These are phyloP conservation scores for Protophormia terraenovae DNA, from an alignment of 2,888 invertebrate species.

Conservation along the genomic window DNA sequence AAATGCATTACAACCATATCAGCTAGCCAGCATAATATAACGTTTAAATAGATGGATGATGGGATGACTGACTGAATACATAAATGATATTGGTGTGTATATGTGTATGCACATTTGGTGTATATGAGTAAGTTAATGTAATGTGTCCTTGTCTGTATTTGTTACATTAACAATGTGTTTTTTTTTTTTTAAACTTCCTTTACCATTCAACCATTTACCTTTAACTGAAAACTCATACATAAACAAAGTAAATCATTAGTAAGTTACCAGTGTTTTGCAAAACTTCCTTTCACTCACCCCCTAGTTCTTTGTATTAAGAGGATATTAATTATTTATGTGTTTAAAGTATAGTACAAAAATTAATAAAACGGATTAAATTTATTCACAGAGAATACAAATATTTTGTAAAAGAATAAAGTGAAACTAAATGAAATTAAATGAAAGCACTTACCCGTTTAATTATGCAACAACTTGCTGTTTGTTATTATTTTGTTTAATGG, in stretches of 20 bases:
- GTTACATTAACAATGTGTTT: background rate
- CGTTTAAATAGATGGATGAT: constrained; percentile 7
- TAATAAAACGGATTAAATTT: background rate
- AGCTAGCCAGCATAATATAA: background rate
- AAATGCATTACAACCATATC: background rate
- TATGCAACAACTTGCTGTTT: background rate
- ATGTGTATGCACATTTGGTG: background rate
- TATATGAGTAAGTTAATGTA: background rate
- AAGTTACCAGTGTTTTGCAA: background rate
- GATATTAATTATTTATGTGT: too few relatives aligned
- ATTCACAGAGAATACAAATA: background rate
- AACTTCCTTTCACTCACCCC: background rate
- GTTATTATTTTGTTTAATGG: background rate
- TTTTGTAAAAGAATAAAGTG: background rate
- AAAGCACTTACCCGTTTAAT: background rate
- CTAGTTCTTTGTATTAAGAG: background rate
- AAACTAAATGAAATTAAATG: background rate
- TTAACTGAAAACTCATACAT: background rate
- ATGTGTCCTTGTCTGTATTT: constrained; percentile 4
- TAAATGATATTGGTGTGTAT: background rate
- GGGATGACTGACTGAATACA: background rate
- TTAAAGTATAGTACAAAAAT: background rate
- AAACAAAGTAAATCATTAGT: background rate
- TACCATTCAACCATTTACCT: background rate
- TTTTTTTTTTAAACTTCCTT: background rate